Evolutionary conservation across 2,113 vertebrate genomes (phyloP), one percentile per base, ranked within the genome.

Genomic region (Heloderma charlesbogerti): DNA sequence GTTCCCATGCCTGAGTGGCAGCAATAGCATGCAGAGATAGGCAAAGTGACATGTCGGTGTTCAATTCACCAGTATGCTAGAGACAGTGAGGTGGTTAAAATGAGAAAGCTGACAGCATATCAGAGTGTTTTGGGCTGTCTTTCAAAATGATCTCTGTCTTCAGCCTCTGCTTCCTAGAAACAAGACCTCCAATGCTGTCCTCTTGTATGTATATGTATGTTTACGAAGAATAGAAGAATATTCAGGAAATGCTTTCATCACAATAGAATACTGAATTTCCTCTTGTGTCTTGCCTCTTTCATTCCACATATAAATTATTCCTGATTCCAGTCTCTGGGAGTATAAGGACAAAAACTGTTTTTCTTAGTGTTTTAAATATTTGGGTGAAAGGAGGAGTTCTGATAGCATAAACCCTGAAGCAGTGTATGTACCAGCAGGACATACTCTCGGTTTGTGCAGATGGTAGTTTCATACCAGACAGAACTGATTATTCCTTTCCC

Each of bases 241-340:
- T 90, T 79, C 77, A 88, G 72, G 82, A 85, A 54, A 86, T 78
- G 4, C 22, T 77, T 78, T 78, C n/a, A 79, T 67, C 74, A 79
- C 45, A 86, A 90, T 67, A 69, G 34, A 79, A 78, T 51, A 43
- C 40, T 63, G 12, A 4, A 77, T 90, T 86, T 90, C 45, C 79
- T 85, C 54, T 34, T 37, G 9, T 22, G 31, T 75, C 13, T 22
- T 37, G 16, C 66, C 6, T 45, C 5, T 45, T 83, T 78, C 15
- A 85, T 43, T 90, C 57, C 60, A 77, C 22, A 57, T 86, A 37
- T 88, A 85, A 88, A 22, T 74, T 13, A 85, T 93, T 94, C 81
- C 72, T 88, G 91, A 77, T 75, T 75, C 60, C 88, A 79, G 20
- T 1, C 12, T 29, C 48, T 78, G 22, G 74, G n/a, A 94, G 80